phyloP scores from a whole-genome alignment of 2,797 vertebrate genomes.

The Falco rusticolus region DNA sequence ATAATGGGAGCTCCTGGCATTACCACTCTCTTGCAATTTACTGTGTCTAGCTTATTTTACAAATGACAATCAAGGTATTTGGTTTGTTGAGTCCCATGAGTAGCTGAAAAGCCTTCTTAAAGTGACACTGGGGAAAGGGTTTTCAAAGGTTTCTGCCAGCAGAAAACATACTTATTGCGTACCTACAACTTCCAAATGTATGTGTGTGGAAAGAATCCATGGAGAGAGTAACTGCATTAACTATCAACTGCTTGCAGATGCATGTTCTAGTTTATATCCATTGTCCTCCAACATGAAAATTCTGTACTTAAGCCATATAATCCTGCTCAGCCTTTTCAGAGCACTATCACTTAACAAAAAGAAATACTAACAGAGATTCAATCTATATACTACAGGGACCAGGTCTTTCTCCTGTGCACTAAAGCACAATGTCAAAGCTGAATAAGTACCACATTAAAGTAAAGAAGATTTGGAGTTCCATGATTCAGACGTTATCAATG shows the following conservation, averaged over 20 bases:
- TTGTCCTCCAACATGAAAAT: background rate
- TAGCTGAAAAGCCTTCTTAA: background rate
- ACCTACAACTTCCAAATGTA: background rate
- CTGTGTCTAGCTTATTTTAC: background rate
- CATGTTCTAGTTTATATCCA: background rate
- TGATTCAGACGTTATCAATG: background rate
- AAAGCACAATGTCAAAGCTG: constrained; percentile 17
- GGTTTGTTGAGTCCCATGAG: background rate
- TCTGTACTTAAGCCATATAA: background rate
- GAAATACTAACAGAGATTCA: background rate
- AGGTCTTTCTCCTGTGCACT: background rate
- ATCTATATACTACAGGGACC: background rate
- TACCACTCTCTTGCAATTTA: background rate
- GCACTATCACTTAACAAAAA: background rate
- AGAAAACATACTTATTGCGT: background rate
- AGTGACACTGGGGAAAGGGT: background rate
- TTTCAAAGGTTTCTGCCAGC: background rate
- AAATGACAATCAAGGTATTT: background rate
- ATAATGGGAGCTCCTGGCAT: background rate
- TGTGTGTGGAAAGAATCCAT: background rate
- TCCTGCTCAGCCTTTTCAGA: background rate
- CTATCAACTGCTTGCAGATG: background rate
- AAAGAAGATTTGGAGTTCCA: background rate
- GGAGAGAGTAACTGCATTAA: background rate
- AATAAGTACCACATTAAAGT: background rate